Evolutionary conservation across 1,140 invertebrate species (phyloP), one percentile per base, ranked within the genome.

Genomic region (Vollenhovia emeryi): DNA sequence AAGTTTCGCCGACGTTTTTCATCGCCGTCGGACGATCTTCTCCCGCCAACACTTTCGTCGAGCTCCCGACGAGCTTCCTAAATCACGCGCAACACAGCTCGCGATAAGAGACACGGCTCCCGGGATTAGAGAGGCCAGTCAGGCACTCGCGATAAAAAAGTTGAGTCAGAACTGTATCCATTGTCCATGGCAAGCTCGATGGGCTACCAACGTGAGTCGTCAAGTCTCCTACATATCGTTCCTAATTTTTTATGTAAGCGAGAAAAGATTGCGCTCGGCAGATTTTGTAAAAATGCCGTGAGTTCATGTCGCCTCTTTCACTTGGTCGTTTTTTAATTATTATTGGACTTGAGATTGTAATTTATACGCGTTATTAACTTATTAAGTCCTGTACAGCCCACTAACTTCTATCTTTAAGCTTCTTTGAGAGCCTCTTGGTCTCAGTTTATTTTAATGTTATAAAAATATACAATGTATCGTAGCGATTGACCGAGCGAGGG

Each of bases 1-100:
- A 74, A 83, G 79, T 83, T 83, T 74, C 36, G 40, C 30, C 79
- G 68, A 74, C 79, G 68, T 83, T 83, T 83, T 74, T 73, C 79
- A 83, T 83, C 79, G 66, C 50, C 27, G 27, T 52, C 40, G 79
- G 68, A 74, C 79, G 36, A 83, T 74, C 79, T 83, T 83, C 40
- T 48, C 79, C 27, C 69, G 24, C 79, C 13, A 43, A 36, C 13
- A 60, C 50, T 71, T 59, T 82, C 79, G 50, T 33, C 64, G 66
- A 48, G 43, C 21, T 59, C 52, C 36, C 48, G 48, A 82, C 78
- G 68, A 73, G 60, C 60, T 79, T 79, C 76, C 60, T 79, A 79
- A 79, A 79, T 79, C 75, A 79, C 75, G 45, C 33, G 45, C 62
- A 52, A 79, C 60, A 68, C 45, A 33, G 45, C 21, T 3, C 62